Percentiles rank a stretch among this genome's conserved stretches.
These are phyloP conservation scores for Chunga burmeisteri DNA, from an alignment of 2,113 vertebrate genomes.

Conservation along the genomic window DNA sequence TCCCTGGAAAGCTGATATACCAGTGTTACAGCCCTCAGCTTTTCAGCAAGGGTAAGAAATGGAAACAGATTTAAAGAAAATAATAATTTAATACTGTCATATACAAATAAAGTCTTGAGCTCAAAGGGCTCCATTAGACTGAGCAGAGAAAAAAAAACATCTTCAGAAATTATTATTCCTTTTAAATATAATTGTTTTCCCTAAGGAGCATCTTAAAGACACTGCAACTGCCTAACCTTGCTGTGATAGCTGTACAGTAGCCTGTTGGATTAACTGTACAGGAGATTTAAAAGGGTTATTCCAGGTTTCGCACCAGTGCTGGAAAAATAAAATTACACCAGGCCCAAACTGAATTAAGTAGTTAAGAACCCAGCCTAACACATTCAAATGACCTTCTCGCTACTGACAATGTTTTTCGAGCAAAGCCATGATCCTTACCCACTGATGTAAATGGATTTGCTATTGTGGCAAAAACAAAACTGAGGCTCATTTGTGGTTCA, in stretches of 20 bases:
- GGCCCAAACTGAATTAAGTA: conserved; percentile 21
- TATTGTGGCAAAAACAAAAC: background rate
- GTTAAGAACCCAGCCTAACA: background rate
- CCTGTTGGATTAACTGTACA: background rate
- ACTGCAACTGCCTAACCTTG: background rate
- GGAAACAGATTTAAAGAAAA: background rate
- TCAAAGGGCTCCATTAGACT: background rate
- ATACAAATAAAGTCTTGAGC: background rate
- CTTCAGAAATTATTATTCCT: background rate
- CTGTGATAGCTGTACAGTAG: background rate
- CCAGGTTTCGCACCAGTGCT: background rate
- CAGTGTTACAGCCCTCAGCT: background rate
- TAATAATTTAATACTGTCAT: background rate
- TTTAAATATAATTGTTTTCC: background rate
- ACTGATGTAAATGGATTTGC: background rate
- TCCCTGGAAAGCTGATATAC: background rate
- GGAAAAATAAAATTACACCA: conserved; percentile 20
- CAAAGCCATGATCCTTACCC: background rate
- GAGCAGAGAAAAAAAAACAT: background rate
- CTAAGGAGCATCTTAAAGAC: background rate
- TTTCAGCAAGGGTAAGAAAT: background rate
- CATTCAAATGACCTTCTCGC: background rate
- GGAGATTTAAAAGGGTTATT: conserved; percentile 13
- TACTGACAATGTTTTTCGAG: background rate
- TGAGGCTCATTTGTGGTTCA: background rate